These are phyloP conservation scores for Metridium senile DNA, from an alignment of 92 coral and sea anemone species.

Conservation along the genomic window DNA sequence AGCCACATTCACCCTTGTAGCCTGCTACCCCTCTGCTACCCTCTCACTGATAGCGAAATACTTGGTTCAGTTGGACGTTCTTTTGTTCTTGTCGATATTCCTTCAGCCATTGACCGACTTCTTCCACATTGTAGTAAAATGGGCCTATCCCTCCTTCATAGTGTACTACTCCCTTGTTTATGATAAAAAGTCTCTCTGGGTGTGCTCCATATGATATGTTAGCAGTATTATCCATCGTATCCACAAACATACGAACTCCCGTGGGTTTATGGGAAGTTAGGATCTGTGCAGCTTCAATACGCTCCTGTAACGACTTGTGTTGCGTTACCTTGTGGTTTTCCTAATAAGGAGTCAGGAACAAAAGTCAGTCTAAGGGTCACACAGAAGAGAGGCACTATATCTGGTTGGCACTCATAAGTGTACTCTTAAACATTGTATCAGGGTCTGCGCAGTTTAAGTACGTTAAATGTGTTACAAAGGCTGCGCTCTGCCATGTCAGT, in stretches of 20 bases:
- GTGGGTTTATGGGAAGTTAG: conserved; percentile 35
- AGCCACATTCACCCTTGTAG: no score
- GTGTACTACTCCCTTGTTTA: conserved; percentile 55
- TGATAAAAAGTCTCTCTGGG: conserved; percentile 77
- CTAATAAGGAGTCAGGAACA: conserved; percentile 31
- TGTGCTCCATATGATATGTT: conserved; percentile 66
- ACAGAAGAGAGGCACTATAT: no score
- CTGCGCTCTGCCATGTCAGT: no score
- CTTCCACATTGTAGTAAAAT: conserved; percentile 51
- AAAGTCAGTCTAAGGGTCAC: background rate
- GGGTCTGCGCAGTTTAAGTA: no score
- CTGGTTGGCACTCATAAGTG: no score
- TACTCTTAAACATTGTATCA: no score
- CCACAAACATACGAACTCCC: conserved; percentile 43
- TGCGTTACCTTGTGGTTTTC: conserved; percentile 58
- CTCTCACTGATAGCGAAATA: no score
- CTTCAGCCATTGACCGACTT: conserved; percentile 65
- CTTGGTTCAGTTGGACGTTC: no score
- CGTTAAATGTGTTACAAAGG: no score
- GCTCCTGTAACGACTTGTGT: conserved; percentile 60
- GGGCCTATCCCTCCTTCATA: conserved; percentile 91
- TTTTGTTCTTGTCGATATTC: conserved; percentile 10
- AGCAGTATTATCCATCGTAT: conserved; percentile 68
- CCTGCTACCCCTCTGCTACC: no score
- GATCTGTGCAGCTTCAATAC: conserved; percentile 60